Evolutionary conservation across 2,797 vertebrate species (phyloP), one percentile per base, ranked within the genome.

Genomic region (Schizopygopsis pylzovi): DNA sequence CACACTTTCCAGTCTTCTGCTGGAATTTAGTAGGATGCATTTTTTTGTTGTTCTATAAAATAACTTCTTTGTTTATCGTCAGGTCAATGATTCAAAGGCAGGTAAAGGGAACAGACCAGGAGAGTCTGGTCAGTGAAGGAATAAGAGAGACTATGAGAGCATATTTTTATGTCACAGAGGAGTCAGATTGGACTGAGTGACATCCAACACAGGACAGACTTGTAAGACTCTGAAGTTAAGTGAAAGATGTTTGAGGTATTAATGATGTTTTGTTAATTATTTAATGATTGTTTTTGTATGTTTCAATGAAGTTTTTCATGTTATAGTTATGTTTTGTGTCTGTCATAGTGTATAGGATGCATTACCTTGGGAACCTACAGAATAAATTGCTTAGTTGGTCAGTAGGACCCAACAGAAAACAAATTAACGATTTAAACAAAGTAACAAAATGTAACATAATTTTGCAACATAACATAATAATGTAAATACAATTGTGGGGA

Each of bases 101-200:
- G 84, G 89, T 92, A 0, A 61, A 90, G 16, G 85, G 90, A 0
- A 84, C 90, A 0, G 92, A 79, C 0, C 94, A 93, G 11, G 91
- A 94, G 2, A 95, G 93, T 43, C 93, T 96, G 81, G 92, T 97
- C 91, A 98, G 97, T 1, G 95, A 95, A 82, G 97, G 97, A 1
- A 94, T 97, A 82, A 93, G 96, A 85, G 96, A 98, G 70, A 94
- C 97, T 90, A 94, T 98, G 89, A 95, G 87, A 92, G 97, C 97
- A 82, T 98, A 98, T 90, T 92, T 97, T 84, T 95, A 94, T 94
- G 92, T 98, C 92, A 95, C 96, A 0, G 96, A 97, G 0, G 89
- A 88, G 0, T 25, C 11, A 0, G 45, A n/a, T 2, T 84, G 28
- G 72, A 87, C 81, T 86, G 79, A 45, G 5, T 83, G 13, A 25